Evolutionary conservation across 2,888 invertebrate species (phyloP).

Genomic region (Cephus pygmeus): DNA sequence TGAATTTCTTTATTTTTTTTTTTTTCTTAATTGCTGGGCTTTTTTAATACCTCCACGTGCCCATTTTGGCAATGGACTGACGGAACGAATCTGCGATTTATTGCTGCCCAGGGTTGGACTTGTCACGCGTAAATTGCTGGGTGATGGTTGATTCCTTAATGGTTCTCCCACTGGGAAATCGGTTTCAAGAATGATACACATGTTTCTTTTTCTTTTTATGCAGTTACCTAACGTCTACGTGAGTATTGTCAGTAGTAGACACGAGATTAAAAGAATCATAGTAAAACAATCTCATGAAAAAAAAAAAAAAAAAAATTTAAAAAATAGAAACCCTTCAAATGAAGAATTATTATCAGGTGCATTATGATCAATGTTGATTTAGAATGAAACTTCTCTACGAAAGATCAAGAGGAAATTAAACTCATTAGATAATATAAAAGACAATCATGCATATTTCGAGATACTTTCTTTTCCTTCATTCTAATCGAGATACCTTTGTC

Average conservation of each 20-base stretch:
- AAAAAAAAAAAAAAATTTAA: slow-evolving; percentile 30
- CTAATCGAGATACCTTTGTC: slow-evolving; percentile 68
- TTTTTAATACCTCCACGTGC: slow-evolving; percentile 68
- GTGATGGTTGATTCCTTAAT: slow-evolving; percentile 68
- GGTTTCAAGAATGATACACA: not conserved
- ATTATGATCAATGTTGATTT: not conserved
- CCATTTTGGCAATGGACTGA: slow-evolving; percentile 72
- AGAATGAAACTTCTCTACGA: not conserved
- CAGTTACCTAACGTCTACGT: not conserved
- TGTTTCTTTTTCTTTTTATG: not conserved
- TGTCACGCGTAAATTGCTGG: slow-evolving; percentile 64
- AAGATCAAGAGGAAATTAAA: slow-evolving; percentile 11
- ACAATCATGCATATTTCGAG: slow-evolving; percentile 38
- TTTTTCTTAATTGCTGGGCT: not conserved
- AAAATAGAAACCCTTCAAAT: slow-evolving; percentile 12
- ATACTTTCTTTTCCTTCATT: slow-evolving; percentile 31
- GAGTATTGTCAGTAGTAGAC: not conserved
- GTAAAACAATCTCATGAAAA: not conserved
- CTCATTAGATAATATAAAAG: not conserved
- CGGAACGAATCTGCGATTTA: slow-evolving; percentile 64
- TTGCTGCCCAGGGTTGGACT: slow-evolving; percentile 59
- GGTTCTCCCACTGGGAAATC: slow-evolving; percentile 67
- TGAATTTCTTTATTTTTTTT: not conserved
- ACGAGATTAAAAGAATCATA: not conserved
- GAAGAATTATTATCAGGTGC: not conserved